Evolutionary conservation across 2,888 invertebrate species (phyloP).

Genomic region (Chirona hameri): DNA sequence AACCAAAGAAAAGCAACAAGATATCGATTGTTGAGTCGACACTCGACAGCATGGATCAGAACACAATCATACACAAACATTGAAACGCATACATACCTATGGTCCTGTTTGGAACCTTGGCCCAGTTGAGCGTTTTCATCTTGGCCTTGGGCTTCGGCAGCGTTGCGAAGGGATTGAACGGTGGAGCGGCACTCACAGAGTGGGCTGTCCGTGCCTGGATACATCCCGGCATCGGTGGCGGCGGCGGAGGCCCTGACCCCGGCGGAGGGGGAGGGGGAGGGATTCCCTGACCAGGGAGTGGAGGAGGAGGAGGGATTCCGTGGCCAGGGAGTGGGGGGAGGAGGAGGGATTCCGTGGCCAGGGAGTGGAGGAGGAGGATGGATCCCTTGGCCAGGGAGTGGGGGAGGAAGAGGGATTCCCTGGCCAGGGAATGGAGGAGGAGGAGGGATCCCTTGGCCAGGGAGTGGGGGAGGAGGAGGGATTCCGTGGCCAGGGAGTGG

Average conservation of each 20-base stretch:
- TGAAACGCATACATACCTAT: slow-evolving; percentile 30
- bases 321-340: neutral
- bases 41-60: no score
- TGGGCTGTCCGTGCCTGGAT: slow-evolving; percentile 13
- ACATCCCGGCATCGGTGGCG: neutral
- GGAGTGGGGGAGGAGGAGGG: slow-evolving; percentile 37
- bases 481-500: neutral
- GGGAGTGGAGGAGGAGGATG: slow-evolving; percentile 42
- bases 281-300: neutral
- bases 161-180: slow-evolving; percentile 26
- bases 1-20: no score
- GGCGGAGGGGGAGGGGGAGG: slow-evolving; percentile 1
- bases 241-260: neutral
- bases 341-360: slow-evolving; percentile 30
- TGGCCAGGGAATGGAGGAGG: slow-evolving; percentile 41
- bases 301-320: slow-evolving; percentile 4
- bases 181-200: slow-evolving; percentile 12
- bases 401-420: slow-evolving; percentile 39
- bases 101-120: slow-evolving; percentile 42
- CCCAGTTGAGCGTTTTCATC: slow-evolving; percentile 53
- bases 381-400: slow-evolving; percentile 35
- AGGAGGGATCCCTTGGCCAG: slow-evolving; percentile 35
- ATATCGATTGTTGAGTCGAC: no score
- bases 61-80: no score
- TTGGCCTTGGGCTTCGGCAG: slow-evolving; percentile 48